Evolutionary conservation across 2,797 vertebrate genomes (phyloP).

Genomic region (Ctenosaura bakeri): DNA sequence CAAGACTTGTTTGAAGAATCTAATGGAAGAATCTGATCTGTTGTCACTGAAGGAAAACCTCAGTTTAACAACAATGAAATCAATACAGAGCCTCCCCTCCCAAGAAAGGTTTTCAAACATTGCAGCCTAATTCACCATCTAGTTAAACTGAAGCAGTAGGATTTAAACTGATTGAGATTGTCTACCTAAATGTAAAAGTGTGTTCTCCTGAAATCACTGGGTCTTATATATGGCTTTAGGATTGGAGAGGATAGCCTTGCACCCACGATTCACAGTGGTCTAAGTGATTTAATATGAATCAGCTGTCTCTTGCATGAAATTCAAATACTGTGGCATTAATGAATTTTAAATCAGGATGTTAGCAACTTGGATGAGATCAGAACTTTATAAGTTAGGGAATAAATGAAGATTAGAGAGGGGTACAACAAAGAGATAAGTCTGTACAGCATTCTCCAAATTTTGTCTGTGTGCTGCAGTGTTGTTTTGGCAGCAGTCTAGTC

Average conservation of each 20-base stretch:
- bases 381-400: not conserved
- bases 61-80: conserved; percentile 27
- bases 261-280: not conserved
- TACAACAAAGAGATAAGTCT: not conserved
- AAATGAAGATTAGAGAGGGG: not conserved
- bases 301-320: not conserved
- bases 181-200: not conserved
- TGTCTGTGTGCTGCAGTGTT: not conserved
- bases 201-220: not conserved
- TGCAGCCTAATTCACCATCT: not conserved
- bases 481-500: not conserved
- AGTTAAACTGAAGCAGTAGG: not conserved
- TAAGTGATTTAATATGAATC: not conserved
- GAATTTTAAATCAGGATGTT: not conserved
- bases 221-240: not conserved
- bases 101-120: conserved; percentile 24
- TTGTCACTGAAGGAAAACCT: conserved; percentile 29
- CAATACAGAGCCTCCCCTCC: not conserved
- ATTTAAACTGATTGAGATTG: conserved; percentile 3
- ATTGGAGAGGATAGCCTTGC: not conserved
- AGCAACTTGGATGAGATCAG: not conserved
- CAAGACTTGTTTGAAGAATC: conserved; percentile 35
- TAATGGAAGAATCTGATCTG: not conserved
- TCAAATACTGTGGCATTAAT: not conserved
- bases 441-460: not conserved